phyloP scores from a whole-genome alignment of 2,113 vertebrate species.

The Pedetes capensis region DNA sequence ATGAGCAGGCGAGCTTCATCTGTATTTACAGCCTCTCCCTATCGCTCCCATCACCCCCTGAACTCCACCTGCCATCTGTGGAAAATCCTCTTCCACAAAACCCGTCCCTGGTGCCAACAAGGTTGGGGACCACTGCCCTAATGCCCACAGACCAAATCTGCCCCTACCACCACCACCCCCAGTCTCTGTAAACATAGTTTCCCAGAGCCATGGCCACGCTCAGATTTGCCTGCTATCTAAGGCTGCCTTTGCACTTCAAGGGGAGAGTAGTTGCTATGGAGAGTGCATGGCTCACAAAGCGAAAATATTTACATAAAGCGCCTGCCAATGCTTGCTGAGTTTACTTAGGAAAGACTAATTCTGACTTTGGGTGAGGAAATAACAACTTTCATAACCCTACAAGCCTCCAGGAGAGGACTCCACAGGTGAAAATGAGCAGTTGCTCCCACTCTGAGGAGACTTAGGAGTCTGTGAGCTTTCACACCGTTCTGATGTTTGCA shows the following conservation, averaged over 20 bases:
- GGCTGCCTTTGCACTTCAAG: neutral
- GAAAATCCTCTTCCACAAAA: no score
- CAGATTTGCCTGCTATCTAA: neutral
- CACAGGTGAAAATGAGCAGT: neutral
- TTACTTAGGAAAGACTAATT: neutral
- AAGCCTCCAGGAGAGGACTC: neutral
- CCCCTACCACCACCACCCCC: neutral
- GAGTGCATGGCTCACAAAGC: fast-evolving
- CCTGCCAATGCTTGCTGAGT: neutral
- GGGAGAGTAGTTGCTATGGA: neutral
- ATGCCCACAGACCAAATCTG: neutral
- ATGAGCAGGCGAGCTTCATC: no score
- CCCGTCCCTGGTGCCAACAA: no score
- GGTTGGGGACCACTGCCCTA: no score
- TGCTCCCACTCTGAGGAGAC: neutral
- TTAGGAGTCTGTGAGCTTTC: neutral
- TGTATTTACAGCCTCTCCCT: no score
- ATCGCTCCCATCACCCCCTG: no score
- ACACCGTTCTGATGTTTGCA: neutral
- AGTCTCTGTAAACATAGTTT: neutral
- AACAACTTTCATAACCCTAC: neutral
- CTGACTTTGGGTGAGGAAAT: neutral
- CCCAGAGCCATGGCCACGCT: fast-evolving
- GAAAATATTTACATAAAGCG: neutral
- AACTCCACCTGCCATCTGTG: no score